Evolutionary conservation across 2,797 vertebrate species (phyloP), one percentile per base, ranked within the genome.

Genomic region (Ispidina picta): DNA sequence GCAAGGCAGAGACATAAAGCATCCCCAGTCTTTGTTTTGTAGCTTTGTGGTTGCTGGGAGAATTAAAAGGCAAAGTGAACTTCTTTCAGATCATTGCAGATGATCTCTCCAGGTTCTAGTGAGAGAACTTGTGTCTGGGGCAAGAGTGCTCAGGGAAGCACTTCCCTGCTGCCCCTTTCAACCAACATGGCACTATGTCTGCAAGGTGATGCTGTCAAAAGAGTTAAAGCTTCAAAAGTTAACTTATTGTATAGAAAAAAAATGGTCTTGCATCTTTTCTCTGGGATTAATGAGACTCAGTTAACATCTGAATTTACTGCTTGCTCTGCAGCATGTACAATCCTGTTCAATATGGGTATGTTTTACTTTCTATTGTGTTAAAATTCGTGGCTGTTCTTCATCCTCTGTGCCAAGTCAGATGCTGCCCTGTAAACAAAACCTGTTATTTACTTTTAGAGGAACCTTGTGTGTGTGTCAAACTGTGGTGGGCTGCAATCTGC

Each of bases 301-400:
- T 55, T 86, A 90, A 71, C 25, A 44, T 70, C 39, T 75, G 51
- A 48, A 39, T 83, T 46, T 94, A 46, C 22, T 76, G 19, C 68
- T 78, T 84, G 48, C 35, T 79, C 23, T 76, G 41, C 31, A 43
- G 0, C 72, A 25, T 75, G 55, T 78, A 63, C 26, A 71, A 2
- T 63, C 0, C 1, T 60, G 43, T 79, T 75, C 79, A 88, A 60
- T 72, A 58, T 8, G 41, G 69, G 5, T 72, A 18, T 71, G 31
- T 83, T 87, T 85, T 90, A 31, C 44, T 92, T 84, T 26, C 55
- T 75, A 2, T 86, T 89, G 71, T 89, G 91, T 83, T 28, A 73
- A 79, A 76, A 79, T 68, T 78, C 35, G 70, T 92, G 72, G 20
- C 33, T 82, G 78, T 81, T 83, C 55, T 56, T 88, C 63, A 41